Conservation (phyloP, 2,888 invertebrate species). For the Halocaridina rubra region DNA sequence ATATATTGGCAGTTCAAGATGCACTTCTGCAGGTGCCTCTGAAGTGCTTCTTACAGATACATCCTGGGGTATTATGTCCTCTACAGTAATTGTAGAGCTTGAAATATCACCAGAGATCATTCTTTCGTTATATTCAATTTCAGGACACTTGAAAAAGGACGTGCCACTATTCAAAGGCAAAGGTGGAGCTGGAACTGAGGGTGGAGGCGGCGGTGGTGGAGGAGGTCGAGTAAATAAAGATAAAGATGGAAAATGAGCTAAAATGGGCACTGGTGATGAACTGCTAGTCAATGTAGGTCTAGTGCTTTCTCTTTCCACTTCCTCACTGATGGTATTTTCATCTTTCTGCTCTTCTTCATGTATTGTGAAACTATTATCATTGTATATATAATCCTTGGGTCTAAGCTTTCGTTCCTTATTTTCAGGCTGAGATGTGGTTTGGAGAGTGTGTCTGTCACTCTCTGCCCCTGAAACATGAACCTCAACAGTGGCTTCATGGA, state of each 20-base stretch:
- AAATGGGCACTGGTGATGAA: neutral
- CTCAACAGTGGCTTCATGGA: neutral
- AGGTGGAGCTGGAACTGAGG: neutral
- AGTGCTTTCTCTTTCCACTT: neutral
- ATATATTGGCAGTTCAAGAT: no score
- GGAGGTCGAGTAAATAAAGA: neutral
- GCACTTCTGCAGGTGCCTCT: no score
- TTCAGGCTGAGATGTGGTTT: neutral
- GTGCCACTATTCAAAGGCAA: neutral
- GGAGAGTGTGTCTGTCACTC: neutral
- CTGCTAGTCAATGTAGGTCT: neutral
- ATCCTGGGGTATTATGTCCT: neutral
- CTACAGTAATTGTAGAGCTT: neutral
- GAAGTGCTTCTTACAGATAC: neutral
- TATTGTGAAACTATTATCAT: conserved; percentile 14
- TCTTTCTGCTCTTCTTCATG: conserved; percentile 9
- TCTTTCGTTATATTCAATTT: neutral
- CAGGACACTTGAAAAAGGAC: neutral
- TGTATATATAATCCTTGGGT: conserved; percentile 15
- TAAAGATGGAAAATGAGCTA: neutral
- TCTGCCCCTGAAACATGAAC: neutral
- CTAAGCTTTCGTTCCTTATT: neutral
- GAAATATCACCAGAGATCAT: neutral
- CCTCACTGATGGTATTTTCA: neutral
- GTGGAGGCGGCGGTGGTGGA: conserved; percentile 3